Evolutionary conservation across 2,797 vertebrate genomes (phyloP).

Genomic region (Phrynocephalus guinanensis): DNA sequence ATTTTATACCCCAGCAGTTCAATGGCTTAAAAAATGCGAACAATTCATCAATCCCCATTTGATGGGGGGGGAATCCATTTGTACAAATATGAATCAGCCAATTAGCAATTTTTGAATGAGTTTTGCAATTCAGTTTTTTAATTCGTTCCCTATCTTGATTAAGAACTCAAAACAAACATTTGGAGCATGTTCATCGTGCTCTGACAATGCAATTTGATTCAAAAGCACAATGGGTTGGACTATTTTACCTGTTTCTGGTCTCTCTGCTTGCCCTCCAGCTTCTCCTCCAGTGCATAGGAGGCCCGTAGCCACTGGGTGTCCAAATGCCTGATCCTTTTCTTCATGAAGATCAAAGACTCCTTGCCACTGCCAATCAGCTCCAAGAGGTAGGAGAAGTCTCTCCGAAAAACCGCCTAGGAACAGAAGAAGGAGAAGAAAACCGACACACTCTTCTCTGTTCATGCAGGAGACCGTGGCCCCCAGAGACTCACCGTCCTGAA

Average conservation of each 20-base stretch:
- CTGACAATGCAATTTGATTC: rapidly evolving
- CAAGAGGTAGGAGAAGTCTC: slow-evolving; percentile 87
- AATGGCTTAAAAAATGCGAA: too few relatives aligned
- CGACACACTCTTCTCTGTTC: background rate
- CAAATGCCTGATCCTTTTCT: slow-evolving; percentile 87
- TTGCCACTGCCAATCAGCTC: slow-evolving; percentile 92
- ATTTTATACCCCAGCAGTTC: too few relatives aligned
- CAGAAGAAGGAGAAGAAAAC: slow-evolving; percentile 12
- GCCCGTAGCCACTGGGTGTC: slow-evolving; percentile 87
- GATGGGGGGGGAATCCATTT: too few relatives aligned
- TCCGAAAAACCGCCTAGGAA: slow-evolving; percentile 86
- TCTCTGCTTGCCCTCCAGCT: slow-evolving; percentile 79
- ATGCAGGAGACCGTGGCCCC: background rate
- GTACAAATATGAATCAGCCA: too few relatives aligned
- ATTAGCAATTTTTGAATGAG: too few relatives aligned
- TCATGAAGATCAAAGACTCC: slow-evolving; percentile 96
- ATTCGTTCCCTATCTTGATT: too few relatives aligned
- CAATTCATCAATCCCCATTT: too few relatives aligned
- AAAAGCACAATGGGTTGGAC: background rate
- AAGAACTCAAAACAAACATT: background rate
- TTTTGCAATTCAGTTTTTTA: too few relatives aligned
- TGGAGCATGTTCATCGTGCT: background rate
- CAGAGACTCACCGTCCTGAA: background rate
- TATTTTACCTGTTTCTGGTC: slow-evolving; percentile 88
- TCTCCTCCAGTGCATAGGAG: slow-evolving; percentile 82